Percentiles rank a stretch among this genome's conserved stretches.
Conservation (phyloP, 2,113 vertebrate genomes). For the Motacilla alba region DNA sequence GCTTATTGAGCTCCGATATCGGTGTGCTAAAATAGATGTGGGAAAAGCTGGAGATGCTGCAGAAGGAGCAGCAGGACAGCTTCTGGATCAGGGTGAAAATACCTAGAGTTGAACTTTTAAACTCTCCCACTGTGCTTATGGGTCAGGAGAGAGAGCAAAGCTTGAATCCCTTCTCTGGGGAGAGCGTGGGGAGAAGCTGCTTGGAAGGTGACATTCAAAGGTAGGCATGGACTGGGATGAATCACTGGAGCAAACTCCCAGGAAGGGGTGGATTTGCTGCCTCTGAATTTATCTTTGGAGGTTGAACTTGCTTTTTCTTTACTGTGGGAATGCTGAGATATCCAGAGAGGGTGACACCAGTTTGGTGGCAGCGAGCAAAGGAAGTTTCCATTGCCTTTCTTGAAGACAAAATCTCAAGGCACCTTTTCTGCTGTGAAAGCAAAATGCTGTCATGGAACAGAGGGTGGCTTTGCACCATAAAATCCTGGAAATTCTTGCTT, state of each 20-base stretch:
- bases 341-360: not conserved
- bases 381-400: not conserved
- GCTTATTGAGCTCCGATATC: not conserved
- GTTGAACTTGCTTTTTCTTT: not conserved
- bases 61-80: not conserved
- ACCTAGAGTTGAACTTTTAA: not conserved
- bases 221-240: rapidly evolving
- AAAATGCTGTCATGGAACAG: not conserved
- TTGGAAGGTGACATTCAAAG: not conserved
- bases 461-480: not conserved
- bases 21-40: not conserved
- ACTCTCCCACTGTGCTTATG: not conserved
- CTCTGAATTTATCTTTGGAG: not conserved
- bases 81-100: not conserved
- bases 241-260: not conserved
- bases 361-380: not conserved
- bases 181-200: not conserved
- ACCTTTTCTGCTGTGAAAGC: not conserved
- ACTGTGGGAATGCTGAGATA: not conserved
- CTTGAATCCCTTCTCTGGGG: not conserved
- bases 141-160: not conserved
- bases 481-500: not conserved
- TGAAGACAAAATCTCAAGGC: not conserved
- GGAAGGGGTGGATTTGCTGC: not conserved
- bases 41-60: not conserved